Percentiles rank a stretch among this genome's conserved stretches.
Evolutionary conservation across 2,113 vertebrate species (phyloP).

Genomic region (Vombatus ursinus): DNA sequence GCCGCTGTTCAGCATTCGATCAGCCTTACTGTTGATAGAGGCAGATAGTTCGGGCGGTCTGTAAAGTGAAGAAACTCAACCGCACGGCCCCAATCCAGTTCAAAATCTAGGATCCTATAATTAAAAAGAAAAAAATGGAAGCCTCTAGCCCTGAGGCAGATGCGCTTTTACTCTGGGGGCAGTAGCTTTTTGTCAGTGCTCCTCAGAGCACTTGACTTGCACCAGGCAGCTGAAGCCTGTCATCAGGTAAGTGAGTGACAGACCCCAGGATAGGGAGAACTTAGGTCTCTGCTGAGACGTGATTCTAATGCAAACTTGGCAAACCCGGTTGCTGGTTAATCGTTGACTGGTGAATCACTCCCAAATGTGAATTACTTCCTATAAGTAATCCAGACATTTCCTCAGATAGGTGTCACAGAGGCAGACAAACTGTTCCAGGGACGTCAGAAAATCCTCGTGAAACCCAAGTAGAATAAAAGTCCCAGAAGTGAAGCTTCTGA

Average conservation of each 20-base stretch:
- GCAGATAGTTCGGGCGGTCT: background rate
- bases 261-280: background rate
- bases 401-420: background rate
- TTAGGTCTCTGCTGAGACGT: background rate
- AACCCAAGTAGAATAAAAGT: background rate
- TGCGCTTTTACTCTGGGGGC: too few relatives aligned
- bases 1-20: background rate
- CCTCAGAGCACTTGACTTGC: background rate
- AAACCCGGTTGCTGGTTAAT: conserved; percentile 17
- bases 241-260: background rate
- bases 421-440: too few relatives aligned
- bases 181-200: background rate
- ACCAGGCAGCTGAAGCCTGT: background rate
- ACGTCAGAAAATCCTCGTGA: background rate
- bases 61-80: background rate
- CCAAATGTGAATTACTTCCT: conserved; percentile 11
- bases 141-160: background rate
- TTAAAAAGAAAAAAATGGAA: too few relatives aligned
- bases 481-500: background rate
- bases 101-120: background rate
- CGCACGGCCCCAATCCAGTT: background rate
- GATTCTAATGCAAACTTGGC: background rate
- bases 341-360: background rate
- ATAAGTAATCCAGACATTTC: background rate
- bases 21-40: background rate